Percentiles rank a stretch among this genome's conserved stretches.
phyloP scores from a whole-genome alignment of 2,888 invertebrate genomes.

The Drosophila nigricruria region DNA sequence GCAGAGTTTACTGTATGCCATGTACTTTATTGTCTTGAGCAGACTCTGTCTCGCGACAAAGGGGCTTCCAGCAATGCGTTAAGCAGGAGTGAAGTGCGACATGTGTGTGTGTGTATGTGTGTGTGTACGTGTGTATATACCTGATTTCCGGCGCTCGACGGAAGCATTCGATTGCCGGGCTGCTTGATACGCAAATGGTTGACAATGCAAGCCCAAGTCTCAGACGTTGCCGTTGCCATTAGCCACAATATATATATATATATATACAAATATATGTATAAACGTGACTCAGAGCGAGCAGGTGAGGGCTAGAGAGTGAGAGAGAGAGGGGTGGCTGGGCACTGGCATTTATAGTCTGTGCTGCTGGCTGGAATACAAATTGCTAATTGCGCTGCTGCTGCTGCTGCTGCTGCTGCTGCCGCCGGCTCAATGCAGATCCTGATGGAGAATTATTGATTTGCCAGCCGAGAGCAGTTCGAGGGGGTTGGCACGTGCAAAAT shows the following conservation, averaged over 20 bases:
- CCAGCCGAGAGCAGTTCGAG: constrained; percentile 29
- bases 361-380: constrained; percentile 67
- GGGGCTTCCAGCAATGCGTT: constrained; percentile 46
- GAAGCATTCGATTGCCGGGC: constrained; percentile 69
- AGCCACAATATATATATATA: constrained; percentile 4
- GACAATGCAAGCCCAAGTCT: constrained; percentile 52
- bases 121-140: constrained; percentile 46
- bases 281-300: constrained; percentile 53
- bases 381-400: constrained; percentile 58
- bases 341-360: constrained; percentile 27
- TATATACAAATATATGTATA: constrained; percentile 7
- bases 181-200: constrained; percentile 47
- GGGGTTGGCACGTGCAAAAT: constrained; percentile 49
- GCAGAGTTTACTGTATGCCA: constrained; percentile 30
- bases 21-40: constrained; percentile 47
- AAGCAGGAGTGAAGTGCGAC: constrained; percentile 19
- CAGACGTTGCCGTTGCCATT: constrained; percentile 34
- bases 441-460: constrained; percentile 74
- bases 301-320: background rate
- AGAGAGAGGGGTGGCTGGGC: background rate
- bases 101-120: background rate
- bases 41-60: constrained; percentile 53
- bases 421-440: constrained; percentile 59
- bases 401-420: constrained; percentile 11
- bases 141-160: constrained; percentile 74